A percentile compares a stretch with the other conserved stretches of the same genome.
phyloP scores from a whole-genome alignment of 2,113 vertebrate genomes.

The Neodon shergylaensis region DNA sequence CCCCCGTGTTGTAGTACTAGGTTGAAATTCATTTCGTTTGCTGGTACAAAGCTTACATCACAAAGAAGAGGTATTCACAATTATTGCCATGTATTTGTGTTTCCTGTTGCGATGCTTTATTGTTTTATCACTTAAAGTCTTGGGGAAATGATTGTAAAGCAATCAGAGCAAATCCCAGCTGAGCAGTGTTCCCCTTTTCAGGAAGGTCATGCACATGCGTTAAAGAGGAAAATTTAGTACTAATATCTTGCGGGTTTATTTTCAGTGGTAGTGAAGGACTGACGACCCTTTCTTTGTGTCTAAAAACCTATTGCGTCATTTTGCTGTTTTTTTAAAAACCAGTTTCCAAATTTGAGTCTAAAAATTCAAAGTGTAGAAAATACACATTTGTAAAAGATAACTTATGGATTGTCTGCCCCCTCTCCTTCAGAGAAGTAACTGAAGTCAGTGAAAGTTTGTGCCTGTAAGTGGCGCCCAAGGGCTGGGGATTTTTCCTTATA shows the following conservation, averaged over 20 bases:
- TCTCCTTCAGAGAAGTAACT: slow-evolving; percentile 6
- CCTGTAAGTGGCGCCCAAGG: slow-evolving; percentile 66
- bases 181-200: slow-evolving; percentile 1
- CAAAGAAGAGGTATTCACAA: background rate
- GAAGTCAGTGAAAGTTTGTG: slow-evolving; percentile 59
- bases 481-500: slow-evolving; percentile 59
- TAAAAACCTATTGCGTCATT: background rate
- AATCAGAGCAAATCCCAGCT: background rate
- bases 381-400: background rate
- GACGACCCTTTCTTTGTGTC: background rate
- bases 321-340: background rate
- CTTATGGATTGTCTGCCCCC: background rate
- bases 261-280: background rate
- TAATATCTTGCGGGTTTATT: slow-evolving; percentile 35
- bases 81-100: background rate
- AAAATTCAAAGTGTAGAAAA: slow-evolving; percentile 33
- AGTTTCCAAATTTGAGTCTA: slow-evolving; percentile 18
- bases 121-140: background rate
- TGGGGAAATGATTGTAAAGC: background rate
- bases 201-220: background rate
- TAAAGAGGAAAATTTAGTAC: background rate
- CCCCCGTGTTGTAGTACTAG: background rate
- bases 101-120: background rate
- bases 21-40: slow-evolving; percentile 30
- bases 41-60: background rate